Evolutionary conservation across 2,888 invertebrate species (phyloP).

Genomic region (Hylaea fasciaria): DNA sequence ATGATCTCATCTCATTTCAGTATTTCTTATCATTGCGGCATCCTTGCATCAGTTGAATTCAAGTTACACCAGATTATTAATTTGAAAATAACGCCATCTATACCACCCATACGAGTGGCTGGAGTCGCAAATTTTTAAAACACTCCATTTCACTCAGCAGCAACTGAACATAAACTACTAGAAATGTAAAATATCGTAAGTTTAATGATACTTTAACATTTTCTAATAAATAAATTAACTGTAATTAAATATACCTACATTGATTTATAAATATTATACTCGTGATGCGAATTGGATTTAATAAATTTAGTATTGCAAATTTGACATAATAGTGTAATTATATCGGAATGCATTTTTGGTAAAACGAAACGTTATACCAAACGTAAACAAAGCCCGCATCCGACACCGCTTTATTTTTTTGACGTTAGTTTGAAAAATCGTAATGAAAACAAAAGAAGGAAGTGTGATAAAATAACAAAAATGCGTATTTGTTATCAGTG

Average conservation of each 20-base stretch:
- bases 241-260: background rate
- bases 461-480: constrained; percentile 39
- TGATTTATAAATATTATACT: background rate
- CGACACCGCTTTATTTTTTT: constrained; percentile 40
- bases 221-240: background rate
- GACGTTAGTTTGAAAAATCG: constrained; percentile 72
- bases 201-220: too few relatives aligned
- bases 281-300: too few relatives aligned
- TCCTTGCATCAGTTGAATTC: too few relatives aligned
- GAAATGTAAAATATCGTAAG: too few relatives aligned
- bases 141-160: too few relatives aligned
- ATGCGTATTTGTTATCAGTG: constrained; percentile 31
- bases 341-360: background rate
- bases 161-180: too few relatives aligned
- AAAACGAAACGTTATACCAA: constrained; percentile 39
- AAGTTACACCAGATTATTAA: too few relatives aligned
- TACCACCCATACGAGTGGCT: too few relatives aligned
- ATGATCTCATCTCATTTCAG: too few relatives aligned
- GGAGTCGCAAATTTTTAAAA: too few relatives aligned
- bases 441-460: constrained; percentile 59
- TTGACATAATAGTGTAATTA: constrained; percentile 1
- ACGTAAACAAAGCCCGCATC: constrained; percentile 45
- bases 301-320: background rate
- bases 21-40: too few relatives aligned
- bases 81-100: too few relatives aligned